Evolutionary conservation across 2,888 invertebrate species (phyloP), one percentile per base, ranked within the genome.

Genomic region (Empis stercorea): DNA sequence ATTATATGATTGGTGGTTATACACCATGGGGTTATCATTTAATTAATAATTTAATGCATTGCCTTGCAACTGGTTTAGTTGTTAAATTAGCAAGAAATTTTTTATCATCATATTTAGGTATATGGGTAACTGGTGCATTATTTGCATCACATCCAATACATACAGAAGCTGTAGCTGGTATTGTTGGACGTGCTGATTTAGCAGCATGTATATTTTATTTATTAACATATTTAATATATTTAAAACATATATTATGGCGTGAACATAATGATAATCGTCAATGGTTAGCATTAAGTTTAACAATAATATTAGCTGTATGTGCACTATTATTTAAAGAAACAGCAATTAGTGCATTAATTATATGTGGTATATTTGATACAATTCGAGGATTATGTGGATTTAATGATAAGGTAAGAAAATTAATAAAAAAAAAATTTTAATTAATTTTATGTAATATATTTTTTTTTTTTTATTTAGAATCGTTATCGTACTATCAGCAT

Each of bases 91-190:
- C 87, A 3, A 75, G 82, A 48, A 76, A 80, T 50, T 73, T 86
- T 43, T 71, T 87, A 52, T 80, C 85, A 46, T 74, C 74, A 48
- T 73, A 76, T 57, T 75, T 84, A 56, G 85, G 85, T 32, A 78
- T 83, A 44, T 75, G 79, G 45, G 76, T 87, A 30, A 78, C 93
- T 0, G 91, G 91, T 1, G 73, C 92, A 10, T 76, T 92, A 37
- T 97, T 97, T 66, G 93, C 96, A 30, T 82, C 86, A 2, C 96
- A 97, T 71, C 96, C 96, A 13, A 83, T 97, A 58, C 96, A 96
- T 72, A 89, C 92, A 4, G 97, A 97, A 70, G 94, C 96, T 0
- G 95, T 96, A 30, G 91, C 95, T 0, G 93, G 93, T 20, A 79
- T 94, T 44, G 96, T 97, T 13, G 97, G 97, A 2, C 77, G 96